Percentiles rank a stretch among this genome's conserved stretches.
These are phyloP conservation scores for Zaprionus obscuricornis DNA, from an alignment of 2,888 invertebrate genomes.

Conservation along the genomic window DNA sequence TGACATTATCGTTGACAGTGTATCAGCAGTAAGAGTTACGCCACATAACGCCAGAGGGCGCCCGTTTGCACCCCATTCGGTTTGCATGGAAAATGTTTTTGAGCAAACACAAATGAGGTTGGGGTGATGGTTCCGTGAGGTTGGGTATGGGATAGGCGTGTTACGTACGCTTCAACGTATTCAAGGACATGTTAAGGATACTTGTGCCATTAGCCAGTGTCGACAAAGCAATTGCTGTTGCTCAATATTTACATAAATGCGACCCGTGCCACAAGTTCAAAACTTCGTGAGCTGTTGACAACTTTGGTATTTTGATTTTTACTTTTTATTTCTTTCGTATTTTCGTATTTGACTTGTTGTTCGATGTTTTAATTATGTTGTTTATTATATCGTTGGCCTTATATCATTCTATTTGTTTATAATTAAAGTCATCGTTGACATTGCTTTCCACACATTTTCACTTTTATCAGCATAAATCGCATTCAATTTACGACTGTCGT, in stretches of 20 bases:
- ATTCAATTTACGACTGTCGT: conserved; percentile 57
- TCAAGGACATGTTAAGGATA: conserved; percentile 65
- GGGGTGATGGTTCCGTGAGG: neutral
- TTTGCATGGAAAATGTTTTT: conserved; percentile 41
- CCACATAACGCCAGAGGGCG: conserved; percentile 28
- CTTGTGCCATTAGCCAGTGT: conserved; percentile 65
- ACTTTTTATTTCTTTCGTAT: conserved; percentile 13
- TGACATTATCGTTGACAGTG: conserved; percentile 71
- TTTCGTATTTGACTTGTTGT: conserved; percentile 57
- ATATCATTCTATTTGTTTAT: conserved; percentile 68
- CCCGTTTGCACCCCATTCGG: conserved; percentile 48
- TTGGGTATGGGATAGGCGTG: no score
- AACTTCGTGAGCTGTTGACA: conserved; percentile 39
- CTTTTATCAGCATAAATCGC: conserved; percentile 46
- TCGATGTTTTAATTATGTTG: conserved; percentile 74
- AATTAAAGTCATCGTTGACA: conserved; percentile 67
- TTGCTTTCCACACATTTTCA: conserved; percentile 19
- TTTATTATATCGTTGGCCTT: conserved; percentile 62
- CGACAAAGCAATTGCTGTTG: conserved; percentile 38
- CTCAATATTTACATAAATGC: conserved; percentile 70
- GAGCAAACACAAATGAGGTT: conserved; percentile 36
- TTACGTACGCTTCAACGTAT: conserved; percentile 6
- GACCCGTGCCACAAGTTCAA: conserved; percentile 56
- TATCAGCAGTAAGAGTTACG: conserved; percentile 43
- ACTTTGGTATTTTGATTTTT: conserved; percentile 23